A percentile compares a stretch with the other conserved stretches of the same genome.
phyloP scores from a whole-genome alignment of 2,113 vertebrate genomes.

The Hippopotamus amphibius region DNA sequence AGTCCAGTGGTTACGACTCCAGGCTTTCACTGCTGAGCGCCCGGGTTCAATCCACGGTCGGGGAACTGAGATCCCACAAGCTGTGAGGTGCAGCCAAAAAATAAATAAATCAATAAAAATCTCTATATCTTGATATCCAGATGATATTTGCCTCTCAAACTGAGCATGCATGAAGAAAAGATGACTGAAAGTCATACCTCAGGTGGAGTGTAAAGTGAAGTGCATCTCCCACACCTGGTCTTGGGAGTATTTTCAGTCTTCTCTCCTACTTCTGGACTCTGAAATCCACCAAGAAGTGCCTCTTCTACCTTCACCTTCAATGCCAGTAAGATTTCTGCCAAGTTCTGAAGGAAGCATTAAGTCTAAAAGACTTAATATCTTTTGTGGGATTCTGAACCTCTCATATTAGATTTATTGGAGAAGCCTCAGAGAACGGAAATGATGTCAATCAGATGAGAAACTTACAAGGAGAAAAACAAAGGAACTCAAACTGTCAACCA shows the following conservation, averaged over 20 bases:
- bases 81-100: too few relatives aligned
- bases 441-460: neutral
- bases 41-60: too few relatives aligned
- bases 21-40: too few relatives aligned
- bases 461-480: neutral
- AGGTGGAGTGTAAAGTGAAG: neutral
- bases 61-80: too few relatives aligned
- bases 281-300: neutral
- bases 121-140: neutral
- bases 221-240: neutral
- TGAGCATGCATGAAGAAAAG: neutral
- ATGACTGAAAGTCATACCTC: neutral
- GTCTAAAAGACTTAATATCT: neutral
- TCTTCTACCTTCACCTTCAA: neutral
- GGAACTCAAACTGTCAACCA: neutral
- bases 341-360: neutral
- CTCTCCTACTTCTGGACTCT: neutral
- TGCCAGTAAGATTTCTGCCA: neutral
- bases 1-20: too few relatives aligned
- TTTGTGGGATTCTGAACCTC: neutral
- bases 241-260: neutral
- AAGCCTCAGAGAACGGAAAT: slow-evolving; percentile 19
- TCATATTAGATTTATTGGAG: neutral
- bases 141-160: slow-evolving; percentile 33
- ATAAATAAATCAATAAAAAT: too few relatives aligned